These are phyloP conservation scores for Leptobrachium leishanense DNA, from an alignment of 2,113 vertebrate species.

Conservation along the genomic window DNA sequence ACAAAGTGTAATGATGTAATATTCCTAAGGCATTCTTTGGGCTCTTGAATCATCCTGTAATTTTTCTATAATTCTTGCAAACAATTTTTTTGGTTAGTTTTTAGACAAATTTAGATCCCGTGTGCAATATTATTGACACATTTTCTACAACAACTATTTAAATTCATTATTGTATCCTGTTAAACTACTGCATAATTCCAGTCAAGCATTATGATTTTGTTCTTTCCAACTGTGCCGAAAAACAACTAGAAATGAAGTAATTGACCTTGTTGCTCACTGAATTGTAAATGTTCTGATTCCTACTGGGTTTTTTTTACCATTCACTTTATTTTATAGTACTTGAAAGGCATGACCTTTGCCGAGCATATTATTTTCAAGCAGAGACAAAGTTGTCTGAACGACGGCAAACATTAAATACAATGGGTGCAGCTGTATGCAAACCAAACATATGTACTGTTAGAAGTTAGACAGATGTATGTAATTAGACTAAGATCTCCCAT, in stretches of 20 bases:
- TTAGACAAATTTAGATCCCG: not conserved
- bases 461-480: conserved; percentile 10
- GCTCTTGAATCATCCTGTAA: no score
- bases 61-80: no score
- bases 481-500: conserved; percentile 19
- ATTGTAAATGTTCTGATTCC: conserved; percentile 40
- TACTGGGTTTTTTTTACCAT: conserved; percentile 29
- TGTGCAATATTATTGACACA: conserved; percentile 23
- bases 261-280: conserved; percentile 47
- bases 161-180: conserved; percentile 38
- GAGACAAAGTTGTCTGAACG: conserved; percentile 30
- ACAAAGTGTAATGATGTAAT: no score
- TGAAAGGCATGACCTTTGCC: conserved; percentile 44
- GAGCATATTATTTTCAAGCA: conserved; percentile 43
- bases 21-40: no score
- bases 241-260: conserved; percentile 43
- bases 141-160: conserved; percentile 29
- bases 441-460: conserved; percentile 38
- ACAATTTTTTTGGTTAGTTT: no score
- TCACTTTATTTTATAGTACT: conserved; percentile 33
- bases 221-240: conserved; percentile 44
- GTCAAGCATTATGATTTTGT: conserved; percentile 48
- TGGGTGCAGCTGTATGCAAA: conserved; percentile 11
- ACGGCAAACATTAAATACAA: conserved; percentile 39
- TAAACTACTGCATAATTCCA: conserved; percentile 37